Conservation (phyloP, 2,113 vertebrate genomes). For the Calypte anna region DNA sequence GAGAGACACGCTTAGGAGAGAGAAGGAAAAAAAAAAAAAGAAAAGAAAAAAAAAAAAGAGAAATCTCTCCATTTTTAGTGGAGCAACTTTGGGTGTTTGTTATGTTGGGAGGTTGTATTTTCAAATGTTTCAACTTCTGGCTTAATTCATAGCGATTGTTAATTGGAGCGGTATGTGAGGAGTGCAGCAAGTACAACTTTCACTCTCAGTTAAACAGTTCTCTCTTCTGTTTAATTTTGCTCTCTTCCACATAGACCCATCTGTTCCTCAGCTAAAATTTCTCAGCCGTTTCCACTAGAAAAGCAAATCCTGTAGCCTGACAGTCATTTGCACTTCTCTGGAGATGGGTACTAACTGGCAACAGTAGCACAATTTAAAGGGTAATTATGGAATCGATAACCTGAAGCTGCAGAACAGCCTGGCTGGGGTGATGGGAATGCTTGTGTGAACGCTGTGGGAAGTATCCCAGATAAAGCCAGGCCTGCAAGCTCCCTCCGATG, state of each 20-base stretch:
- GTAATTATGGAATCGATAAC: slow-evolving; percentile 51
- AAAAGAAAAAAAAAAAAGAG: not conserved
- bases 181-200: slow-evolving; percentile 52
- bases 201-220: slow-evolving; percentile 48
- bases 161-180: slow-evolving; percentile 38
- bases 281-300: slow-evolving; percentile 38
- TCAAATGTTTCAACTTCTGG: slow-evolving; percentile 52
- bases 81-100: slow-evolving; percentile 16
- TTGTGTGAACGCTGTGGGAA: not conserved
- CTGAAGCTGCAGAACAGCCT: slow-evolving; percentile 40
- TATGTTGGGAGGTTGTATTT: slow-evolving; percentile 19
- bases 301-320: slow-evolving; percentile 21
- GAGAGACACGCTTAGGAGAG: slow-evolving; percentile 18
- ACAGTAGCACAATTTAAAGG: slow-evolving; percentile 35
- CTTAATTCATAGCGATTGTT: slow-evolving; percentile 56
- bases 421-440: not conserved
- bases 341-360: slow-evolving; percentile 30
- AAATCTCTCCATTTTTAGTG: not conserved
- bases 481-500: not conserved
- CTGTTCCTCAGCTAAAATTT: slow-evolving; percentile 58
- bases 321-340: slow-evolving; percentile 48
- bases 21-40: not conserved
- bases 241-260: slow-evolving; percentile 39
- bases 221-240: slow-evolving; percentile 48
- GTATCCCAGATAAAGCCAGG: slow-evolving; percentile 1